These are phyloP conservation scores for Poecilia gillii DNA, from an alignment of 2,797 vertebrate species.

Conservation along the genomic window DNA sequence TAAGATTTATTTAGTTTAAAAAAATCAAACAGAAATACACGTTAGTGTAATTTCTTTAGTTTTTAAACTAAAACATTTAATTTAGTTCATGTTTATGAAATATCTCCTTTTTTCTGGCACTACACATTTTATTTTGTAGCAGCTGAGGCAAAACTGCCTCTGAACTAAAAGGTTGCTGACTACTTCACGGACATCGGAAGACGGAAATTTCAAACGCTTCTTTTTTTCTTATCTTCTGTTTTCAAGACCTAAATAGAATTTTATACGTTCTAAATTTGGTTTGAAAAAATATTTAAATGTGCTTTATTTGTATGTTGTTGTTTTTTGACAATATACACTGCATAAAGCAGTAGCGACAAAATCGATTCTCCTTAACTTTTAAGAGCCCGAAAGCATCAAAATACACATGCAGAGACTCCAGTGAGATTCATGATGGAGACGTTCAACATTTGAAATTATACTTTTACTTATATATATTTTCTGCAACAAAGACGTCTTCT, in stretches of 20 bases:
- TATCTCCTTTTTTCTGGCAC: neutral
- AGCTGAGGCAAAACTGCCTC: neutral
- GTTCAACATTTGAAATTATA: neutral
- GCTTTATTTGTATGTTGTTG: neutral
- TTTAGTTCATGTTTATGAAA: neutral
- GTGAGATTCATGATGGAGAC: neutral
- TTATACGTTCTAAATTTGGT: neutral
- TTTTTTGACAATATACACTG: neutral
- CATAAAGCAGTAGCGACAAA: neutral
- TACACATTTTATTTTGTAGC: neutral
- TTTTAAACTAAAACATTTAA: neutral
- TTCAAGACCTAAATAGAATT: neutral
- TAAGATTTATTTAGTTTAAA: neutral
- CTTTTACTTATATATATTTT: neutral
- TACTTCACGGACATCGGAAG: neutral
- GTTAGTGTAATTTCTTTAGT: neutral
- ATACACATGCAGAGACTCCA: conserved; percentile 3
- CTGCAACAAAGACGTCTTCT: neutral
- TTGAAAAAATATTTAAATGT: neutral
- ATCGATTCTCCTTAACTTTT: neutral
- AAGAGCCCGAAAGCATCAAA: neutral
- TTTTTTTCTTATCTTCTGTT: neutral
- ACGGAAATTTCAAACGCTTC: neutral
- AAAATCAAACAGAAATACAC: neutral
- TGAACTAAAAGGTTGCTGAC: neutral